Base-by-base conservation (phyloP, 2,888 invertebrate species). In the Drosophila helvetica region DNA sequence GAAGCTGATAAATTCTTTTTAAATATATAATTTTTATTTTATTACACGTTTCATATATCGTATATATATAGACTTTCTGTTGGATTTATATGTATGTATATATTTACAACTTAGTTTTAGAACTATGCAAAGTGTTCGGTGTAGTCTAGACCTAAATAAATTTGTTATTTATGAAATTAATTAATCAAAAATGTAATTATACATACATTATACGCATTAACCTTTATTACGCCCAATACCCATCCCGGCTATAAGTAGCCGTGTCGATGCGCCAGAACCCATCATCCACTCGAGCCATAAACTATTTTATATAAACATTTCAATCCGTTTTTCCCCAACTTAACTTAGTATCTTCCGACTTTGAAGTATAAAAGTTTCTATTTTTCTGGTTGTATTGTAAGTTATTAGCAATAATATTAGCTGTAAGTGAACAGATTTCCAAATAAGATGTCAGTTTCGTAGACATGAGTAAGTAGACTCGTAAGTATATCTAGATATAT, bases 31-130 rank as follows among this genome's bases (percentile, higher is more conserved):
- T 78, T 82, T 79, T 77, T 70, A 57, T 77, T 81, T 84, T 74
- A 86, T 85, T 86, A 87, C 85, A 87, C 74, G 57, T 75, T 85
- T 87, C 69, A 82, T 84, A 84, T 87, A 80, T 86, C 72, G 63
- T 62, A 63, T 78, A 86, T 84, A 82, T 83, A 83, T 85, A 85
- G 82, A 85, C 69, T 75, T 79, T 77, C 61, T 74, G 50, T 75
- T 67, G 71, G 68, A 75, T 67, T 74, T 68, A 68, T 78, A 43
- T 47, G 38, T 57, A 38, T 74, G 64, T 71, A 71, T 76, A 76
- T 86, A 86, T 84, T 64, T 86, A 85, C 87, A 85, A 57, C 76
- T 86, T 84, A 80, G 46, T 65, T 74, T 76, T 71, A 77, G 74
- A 80, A 79, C 85, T 87, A 86, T 75, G 76, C 73, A 83, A 79